These are phyloP conservation scores for Leptinotarsa peninsularis DNA, from an alignment of 2,888 invertebrate genomes.

Conservation along the genomic window DNA sequence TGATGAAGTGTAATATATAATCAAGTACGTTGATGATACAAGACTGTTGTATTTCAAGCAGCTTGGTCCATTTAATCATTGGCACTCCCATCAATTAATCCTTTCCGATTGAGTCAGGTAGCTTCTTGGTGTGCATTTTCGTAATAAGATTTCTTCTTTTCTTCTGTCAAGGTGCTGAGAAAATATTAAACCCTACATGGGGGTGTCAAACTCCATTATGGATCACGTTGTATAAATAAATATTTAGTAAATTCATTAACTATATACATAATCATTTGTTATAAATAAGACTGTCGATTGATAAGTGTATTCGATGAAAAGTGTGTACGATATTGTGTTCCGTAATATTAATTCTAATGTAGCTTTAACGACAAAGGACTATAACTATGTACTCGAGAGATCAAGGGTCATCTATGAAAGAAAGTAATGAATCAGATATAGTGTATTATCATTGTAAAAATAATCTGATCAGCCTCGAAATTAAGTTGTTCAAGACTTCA, in stretches of 20 bases:
- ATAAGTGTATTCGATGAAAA: not conserved
- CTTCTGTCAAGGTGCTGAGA: no score
- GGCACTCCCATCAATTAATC: no score
- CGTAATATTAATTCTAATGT: not conserved
- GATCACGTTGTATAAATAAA: not conserved
- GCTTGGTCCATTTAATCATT: no score
- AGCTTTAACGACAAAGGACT: not conserved
- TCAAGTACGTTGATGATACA: not conserved
- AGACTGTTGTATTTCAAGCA: not conserved
- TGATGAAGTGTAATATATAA: not conserved
- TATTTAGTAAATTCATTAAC: not conserved
- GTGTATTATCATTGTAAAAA: no score
- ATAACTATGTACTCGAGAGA: not conserved
- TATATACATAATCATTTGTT: conserved; percentile 3
- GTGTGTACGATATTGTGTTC: not conserved
- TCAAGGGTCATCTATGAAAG: not conserved
- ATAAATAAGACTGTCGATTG: conserved; percentile 6
- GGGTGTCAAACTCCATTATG: not conserved
- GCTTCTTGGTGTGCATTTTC: no score
- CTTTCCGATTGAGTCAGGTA: no score
- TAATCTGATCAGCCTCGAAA: no score
- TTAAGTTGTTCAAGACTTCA: no score
- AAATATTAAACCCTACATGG: no score
- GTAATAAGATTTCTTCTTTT: no score
- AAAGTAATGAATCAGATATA: not conserved